A percentile compares a stretch with the other conserved stretches of the same genome.
Evolutionary conservation across 2,113 vertebrate genomes (phyloP).

Genomic region (Pica pica): DNA sequence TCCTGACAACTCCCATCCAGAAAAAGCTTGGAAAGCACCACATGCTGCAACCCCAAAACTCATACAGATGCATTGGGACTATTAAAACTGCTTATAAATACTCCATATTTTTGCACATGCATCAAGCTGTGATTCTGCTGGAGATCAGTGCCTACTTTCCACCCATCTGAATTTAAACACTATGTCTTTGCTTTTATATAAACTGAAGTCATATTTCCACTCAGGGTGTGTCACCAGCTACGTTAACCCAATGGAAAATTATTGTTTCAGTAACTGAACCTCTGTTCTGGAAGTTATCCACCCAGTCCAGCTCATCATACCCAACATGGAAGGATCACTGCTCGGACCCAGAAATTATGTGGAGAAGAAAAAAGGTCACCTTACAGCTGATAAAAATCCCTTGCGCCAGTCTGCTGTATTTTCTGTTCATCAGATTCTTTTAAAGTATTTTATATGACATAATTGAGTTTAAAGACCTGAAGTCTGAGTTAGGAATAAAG

Average conservation of each 20-base stretch:
- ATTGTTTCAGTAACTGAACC: constrained; percentile 43
- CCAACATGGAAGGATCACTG: not conserved
- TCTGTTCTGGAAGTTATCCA: constrained; percentile 10
- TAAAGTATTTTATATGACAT: not conserved
- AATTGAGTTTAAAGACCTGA: not conserved
- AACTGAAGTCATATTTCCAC: constrained; percentile 21
- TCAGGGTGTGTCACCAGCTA: constrained; percentile 23
- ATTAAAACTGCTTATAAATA: not conserved
- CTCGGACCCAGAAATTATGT: not conserved
- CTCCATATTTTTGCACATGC: not conserved
- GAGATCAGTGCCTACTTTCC: not conserved
- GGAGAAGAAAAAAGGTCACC: not conserved
- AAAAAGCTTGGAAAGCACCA: not conserved
- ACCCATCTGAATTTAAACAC: not conserved
- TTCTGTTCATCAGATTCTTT: not conserved
- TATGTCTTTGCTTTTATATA: not conserved
- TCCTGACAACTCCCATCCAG: not conserved
- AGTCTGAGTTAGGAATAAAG: not conserved
- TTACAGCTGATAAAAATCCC: not conserved
- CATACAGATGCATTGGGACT: not conserved
- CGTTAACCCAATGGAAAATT: constrained; percentile 22
- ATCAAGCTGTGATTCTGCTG: not conserved
- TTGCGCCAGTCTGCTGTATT: not conserved
- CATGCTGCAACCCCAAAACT: not conserved
- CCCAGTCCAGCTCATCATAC: not conserved